Evolutionary conservation across 1,140 invertebrate genomes (phyloP), one percentile per base, ranked within the genome.

Genomic region (Diploscapter pachys): DNA sequence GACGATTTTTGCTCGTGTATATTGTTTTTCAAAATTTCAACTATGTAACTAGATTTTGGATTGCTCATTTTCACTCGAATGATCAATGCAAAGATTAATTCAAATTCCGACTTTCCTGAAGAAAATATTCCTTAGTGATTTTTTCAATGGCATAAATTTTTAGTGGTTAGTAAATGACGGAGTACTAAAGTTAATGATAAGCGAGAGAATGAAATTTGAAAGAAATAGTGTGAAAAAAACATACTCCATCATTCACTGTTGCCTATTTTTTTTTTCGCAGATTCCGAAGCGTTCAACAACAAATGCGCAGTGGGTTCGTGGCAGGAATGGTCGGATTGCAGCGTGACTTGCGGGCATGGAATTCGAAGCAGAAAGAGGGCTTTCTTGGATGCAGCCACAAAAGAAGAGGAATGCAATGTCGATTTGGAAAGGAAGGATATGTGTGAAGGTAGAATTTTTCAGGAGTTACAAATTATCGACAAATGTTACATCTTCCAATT

Each of bases 311-410:
- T 88, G 0, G 86, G 85, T 9, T 83, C 85, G 13, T 91, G 90
- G 90, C 85, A 86, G 2, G 85, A 87, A 9, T 90, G 90, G 90
- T 85, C 86, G 2, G 86, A 86, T 4, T 90, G 90, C 81, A 87
- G 86, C 50, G 89, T 86, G 3, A 89, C 87, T 0, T 91, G 90
- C 82, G 90, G 90, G 0, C 85, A 86, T 55, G 90, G 90, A 3
- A 85, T 83, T 50, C 80, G 87, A 68, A 85, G 85, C 5, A 78
- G 90, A 54, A 86, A 81, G 54, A 79, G 90, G 6, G 83, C 85
- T 55, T 89, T 89, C 75, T 81, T 87, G 62, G 87, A 88, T 80
- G 85, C 86, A 62, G 84, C 86, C 4, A 88, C 88, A 67, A 87
- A 87, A 72, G 89, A 89, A 78, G 80, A 53, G 55, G 75, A 76